Conservation (phyloP, 2,797 vertebrate genomes). For the Miichthys miiuy region DNA sequence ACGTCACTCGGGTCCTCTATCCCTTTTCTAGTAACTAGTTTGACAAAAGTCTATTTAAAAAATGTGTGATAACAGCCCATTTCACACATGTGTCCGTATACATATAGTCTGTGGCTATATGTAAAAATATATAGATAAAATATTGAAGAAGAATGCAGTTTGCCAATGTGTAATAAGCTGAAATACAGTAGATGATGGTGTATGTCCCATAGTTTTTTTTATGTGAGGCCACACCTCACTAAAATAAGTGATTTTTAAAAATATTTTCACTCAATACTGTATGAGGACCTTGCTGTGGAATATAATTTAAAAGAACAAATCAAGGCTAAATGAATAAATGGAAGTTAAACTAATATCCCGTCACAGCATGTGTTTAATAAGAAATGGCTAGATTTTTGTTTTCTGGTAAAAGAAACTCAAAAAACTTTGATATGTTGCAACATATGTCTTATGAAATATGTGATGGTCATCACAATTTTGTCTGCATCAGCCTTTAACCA, state of each 20-base stretch:
- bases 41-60: neutral
- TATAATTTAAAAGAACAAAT: neutral
- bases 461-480: neutral
- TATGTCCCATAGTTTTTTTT: neutral
- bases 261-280: neutral
- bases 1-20: neutral
- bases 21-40: neutral
- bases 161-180: neutral
- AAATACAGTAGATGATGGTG: too few species aligned
- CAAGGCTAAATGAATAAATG: neutral
- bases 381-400: neutral
- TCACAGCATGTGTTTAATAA: neutral
- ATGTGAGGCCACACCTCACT: neutral
- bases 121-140: neutral
- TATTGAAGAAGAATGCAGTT: neutral
- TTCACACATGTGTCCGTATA: too few species aligned
- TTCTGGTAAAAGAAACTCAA: neutral
- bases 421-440: neutral
- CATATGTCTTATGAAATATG: slow-evolving; percentile 1
- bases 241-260: neutral
- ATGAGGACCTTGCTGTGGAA: neutral
- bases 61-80: neutral
- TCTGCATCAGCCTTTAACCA: neutral
- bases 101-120: too few species aligned
- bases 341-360: neutral